These are phyloP conservation scores for Hydrophis major DNA, from an alignment of 2,797 vertebrate species.

Conservation along the genomic window DNA sequence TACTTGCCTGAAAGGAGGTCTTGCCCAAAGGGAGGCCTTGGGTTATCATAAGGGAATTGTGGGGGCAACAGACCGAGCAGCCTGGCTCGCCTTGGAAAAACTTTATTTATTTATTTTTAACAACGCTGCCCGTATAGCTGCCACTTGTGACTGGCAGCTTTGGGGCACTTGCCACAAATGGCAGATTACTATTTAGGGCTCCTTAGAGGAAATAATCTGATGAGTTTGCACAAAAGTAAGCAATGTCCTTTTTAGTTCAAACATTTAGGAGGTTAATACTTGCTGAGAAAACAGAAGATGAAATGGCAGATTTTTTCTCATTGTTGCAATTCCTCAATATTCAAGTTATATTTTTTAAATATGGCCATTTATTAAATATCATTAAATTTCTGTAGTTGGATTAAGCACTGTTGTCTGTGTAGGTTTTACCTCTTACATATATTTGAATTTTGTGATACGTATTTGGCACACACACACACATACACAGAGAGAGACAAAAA, in stretches of 20 bases:
- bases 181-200: not conserved
- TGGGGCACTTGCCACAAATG: not conserved
- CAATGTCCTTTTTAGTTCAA: not conserved
- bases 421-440: not conserved
- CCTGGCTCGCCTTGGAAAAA: not conserved
- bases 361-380: not conserved
- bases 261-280: not conserved
- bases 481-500: no score
- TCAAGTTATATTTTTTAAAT: no score
- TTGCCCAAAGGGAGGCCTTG: not conserved
- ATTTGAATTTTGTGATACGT: not conserved
- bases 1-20: not conserved
- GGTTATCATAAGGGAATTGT: not conserved
- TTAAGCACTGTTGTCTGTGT: not conserved
- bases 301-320: not conserved
- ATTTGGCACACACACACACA: not conserved
- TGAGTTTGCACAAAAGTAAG: not conserved
- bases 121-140: not conserved
- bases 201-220: not conserved
- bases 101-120: not conserved
- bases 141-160: not conserved
- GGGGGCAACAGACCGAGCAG: not conserved
- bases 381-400: not conserved
- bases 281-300: not conserved
- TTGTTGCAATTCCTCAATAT: not conserved